phyloP scores from a whole-genome alignment of 2,888 invertebrate genomes.

The Drosophila mulleri region DNA sequence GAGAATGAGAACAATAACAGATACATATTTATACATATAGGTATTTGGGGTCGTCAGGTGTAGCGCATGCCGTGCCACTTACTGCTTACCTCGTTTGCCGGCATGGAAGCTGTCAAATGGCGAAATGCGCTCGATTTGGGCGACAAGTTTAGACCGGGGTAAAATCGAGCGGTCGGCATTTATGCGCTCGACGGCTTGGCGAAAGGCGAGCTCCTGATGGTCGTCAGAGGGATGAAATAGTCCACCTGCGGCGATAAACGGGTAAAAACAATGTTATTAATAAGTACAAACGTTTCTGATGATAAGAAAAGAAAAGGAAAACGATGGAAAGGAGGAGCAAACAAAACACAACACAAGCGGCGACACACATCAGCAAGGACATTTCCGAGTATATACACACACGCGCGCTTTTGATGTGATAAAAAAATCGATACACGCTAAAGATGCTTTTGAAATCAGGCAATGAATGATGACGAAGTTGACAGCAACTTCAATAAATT shows the following conservation, averaged over 20 bases:
- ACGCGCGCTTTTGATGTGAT: conserved; percentile 56
- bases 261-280: conserved; percentile 15
- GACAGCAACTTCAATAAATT: conserved; percentile 8
- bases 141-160: conserved; percentile 93
- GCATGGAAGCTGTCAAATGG: conserved; percentile 97
- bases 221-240: conserved; percentile 95
- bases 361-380: conserved; percentile 33
- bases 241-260: conserved; percentile 88
- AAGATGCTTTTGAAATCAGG: conserved; percentile 34
- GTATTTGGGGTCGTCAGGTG: not conserved
- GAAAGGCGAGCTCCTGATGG: conserved; percentile 95
- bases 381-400: conserved; percentile 38
- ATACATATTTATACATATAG: not conserved
- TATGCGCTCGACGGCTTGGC: conserved; percentile 96
- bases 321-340: conserved; percentile 32
- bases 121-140: conserved; percentile 95
- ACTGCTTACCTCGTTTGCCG: conserved; percentile 92
- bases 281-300: conserved; percentile 1
- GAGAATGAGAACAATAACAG: not conserved
- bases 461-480: conserved; percentile 6
- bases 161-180: conserved; percentile 93
- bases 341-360: conserved; percentile 29
- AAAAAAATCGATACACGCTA: conserved; percentile 78
- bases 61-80: not conserved
- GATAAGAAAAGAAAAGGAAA: not conserved